A percentile compares a stretch with the other conserved stretches of the same genome.
phyloP scores from a whole-genome alignment of 2,113 vertebrate species.

The Anser brachyrhynchus region DNA sequence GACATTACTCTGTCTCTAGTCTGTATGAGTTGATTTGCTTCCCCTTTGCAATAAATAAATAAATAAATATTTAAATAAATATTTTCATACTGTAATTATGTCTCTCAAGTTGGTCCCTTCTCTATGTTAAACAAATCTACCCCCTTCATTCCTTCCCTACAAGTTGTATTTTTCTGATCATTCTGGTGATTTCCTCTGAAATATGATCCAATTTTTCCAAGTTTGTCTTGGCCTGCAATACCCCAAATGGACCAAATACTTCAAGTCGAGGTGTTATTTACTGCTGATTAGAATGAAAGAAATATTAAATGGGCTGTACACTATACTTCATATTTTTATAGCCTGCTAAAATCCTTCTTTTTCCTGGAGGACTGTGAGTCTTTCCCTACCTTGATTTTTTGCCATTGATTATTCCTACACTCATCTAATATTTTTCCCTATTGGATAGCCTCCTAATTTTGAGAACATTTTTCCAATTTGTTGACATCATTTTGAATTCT shows the following conservation, averaged over 20 bases:
- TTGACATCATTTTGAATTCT: neutral
- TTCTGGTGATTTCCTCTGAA: neutral
- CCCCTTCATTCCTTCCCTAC: neutral
- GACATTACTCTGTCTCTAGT: neutral
- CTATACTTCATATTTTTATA: neutral
- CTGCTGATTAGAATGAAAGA: neutral
- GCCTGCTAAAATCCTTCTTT: neutral
- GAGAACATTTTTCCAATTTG: neutral
- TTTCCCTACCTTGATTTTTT: neutral
- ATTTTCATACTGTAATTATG: neutral
- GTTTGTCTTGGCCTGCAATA: neutral
- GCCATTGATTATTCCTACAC: neutral
- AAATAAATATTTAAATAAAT: too few relatives aligned
- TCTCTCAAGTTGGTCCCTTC: neutral
- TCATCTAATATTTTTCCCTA: neutral
- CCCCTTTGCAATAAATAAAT: neutral
- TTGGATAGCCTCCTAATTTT: neutral
- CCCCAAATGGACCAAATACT: accelerated
- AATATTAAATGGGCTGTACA: neutral
- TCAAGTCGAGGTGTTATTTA: neutral
- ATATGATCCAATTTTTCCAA: neutral
- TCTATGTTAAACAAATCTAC: neutral
- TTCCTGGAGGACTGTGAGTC: neutral
- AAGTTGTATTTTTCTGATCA: neutral
- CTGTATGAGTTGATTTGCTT: neutral